A percentile compares a stretch with the other conserved stretches of the same genome.
Conservation (phyloP, 2,113 vertebrate species). For the Oenanthe melanoleuca region DNA sequence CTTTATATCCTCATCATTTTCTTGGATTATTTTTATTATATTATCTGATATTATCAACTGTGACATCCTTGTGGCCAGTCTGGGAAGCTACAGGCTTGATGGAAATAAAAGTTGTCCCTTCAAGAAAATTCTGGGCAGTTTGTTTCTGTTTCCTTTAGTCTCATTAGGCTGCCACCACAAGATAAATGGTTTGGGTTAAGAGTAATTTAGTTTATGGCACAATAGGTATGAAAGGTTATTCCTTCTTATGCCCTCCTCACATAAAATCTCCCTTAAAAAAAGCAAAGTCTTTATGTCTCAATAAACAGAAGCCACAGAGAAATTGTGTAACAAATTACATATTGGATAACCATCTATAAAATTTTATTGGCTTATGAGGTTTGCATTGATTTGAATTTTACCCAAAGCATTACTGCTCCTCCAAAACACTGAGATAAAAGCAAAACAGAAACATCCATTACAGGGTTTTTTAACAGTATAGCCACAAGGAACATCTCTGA, state of each 20-base stretch:
- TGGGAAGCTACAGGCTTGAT: neutral
- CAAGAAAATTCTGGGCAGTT: neutral
- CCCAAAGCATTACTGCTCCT: constrained; percentile 13
- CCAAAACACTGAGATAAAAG: neutral
- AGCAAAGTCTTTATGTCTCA: constrained; percentile 46
- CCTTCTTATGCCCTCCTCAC: constrained; percentile 28
- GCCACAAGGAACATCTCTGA: neutral
- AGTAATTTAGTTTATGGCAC: constrained; percentile 67
- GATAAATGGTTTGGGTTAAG: constrained; percentile 63
- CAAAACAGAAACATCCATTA: neutral
- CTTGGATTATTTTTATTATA: neutral
- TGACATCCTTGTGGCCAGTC: neutral
- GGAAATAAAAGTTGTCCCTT: constrained; percentile 4
- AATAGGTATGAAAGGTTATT: constrained; percentile 52
- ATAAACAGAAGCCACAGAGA: constrained; percentile 44
- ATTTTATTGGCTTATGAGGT: constrained; percentile 12
- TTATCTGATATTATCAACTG: neutral
- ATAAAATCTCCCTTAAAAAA: constrained; percentile 49
- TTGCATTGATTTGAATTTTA: constrained; percentile 53
- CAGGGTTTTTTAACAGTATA: neutral
- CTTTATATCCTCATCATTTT: neutral
- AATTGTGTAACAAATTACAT: constrained; percentile 58
- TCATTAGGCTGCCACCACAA: constrained; percentile 48
- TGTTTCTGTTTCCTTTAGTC: constrained; percentile 31
- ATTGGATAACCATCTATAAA: constrained; percentile 59